Evolutionary conservation across 2,888 invertebrate species (phyloP).

Genomic region (Saturnia pavonia): DNA sequence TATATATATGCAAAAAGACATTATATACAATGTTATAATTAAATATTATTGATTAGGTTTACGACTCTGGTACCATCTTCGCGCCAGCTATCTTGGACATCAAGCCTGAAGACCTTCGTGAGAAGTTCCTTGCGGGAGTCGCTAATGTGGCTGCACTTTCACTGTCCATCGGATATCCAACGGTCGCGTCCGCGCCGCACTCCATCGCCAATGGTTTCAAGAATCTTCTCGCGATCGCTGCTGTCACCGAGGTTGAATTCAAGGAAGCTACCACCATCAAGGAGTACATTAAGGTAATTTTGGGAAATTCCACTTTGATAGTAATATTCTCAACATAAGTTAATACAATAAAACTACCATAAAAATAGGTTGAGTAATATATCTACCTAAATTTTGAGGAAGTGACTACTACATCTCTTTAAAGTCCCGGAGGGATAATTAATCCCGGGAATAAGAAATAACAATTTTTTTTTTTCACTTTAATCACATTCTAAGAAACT

Average conservation of each 20-base stretch:
- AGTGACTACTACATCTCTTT: too few relatives aligned
- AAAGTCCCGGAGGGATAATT: too few relatives aligned
- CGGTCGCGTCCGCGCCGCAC: conserved; percentile 97
- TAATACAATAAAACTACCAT: too few relatives aligned
- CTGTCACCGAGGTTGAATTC: conserved; percentile 97
- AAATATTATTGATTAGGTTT: conserved; percentile 82
- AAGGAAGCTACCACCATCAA: conserved; percentile 96
- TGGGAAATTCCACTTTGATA: not conserved
- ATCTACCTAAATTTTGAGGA: too few relatives aligned
- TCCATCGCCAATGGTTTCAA: conserved; percentile 99
- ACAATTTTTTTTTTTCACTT: too few relatives aligned
- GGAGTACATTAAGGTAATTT: conserved; percentile 91
- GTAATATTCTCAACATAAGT: not conserved
- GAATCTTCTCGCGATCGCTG: conserved; percentile 97
- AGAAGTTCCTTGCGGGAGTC: conserved; percentile 95
- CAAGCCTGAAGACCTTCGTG: conserved; percentile 96
- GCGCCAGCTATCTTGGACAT: conserved; percentile 98
- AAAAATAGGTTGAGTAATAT: too few relatives aligned
- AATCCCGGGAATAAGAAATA: too few relatives aligned
- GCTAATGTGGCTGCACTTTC: conserved; percentile 97
- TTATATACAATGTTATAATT: not conserved
- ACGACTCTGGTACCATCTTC: conserved; percentile 99
- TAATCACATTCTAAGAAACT: too few relatives aligned
- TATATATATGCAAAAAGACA: not conserved
- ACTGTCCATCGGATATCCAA: conserved; percentile 97